phyloP scores from a whole-genome alignment of 2,797 vertebrate genomes.

The Alosa sapidissima region DNA sequence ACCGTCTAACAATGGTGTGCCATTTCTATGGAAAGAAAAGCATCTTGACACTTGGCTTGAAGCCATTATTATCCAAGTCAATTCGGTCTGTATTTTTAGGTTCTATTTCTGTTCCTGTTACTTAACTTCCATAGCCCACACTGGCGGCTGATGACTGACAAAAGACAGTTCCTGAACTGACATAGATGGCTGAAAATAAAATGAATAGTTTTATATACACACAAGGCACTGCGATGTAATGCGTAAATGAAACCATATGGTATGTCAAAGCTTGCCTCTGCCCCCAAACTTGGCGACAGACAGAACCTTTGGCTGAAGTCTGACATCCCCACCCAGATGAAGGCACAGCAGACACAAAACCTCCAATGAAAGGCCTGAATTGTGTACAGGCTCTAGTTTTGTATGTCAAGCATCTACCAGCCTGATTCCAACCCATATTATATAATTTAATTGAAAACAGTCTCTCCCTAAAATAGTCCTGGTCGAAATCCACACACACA shows the following conservation, averaged over 20 bases:
- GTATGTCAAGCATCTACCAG: slow-evolving; percentile 11
- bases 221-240: neutral
- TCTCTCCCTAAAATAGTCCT: slow-evolving; percentile 36
- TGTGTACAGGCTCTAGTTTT: slow-evolving; percentile 23
- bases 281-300: neutral
- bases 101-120: slow-evolving; percentile 18
- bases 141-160: slow-evolving; percentile 15
- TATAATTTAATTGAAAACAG: slow-evolving; percentile 49
- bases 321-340: slow-evolving; percentile 2
- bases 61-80: slow-evolving; percentile 26
- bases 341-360: slow-evolving; percentile 7
- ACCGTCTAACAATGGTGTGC: slow-evolving; percentile 29
- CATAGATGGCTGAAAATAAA: slow-evolving; percentile 11
- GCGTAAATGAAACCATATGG: slow-evolving; percentile 21
- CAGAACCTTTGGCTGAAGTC: neutral
- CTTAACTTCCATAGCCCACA: neutral
- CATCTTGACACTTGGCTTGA: slow-evolving; percentile 25
- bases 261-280: neutral
- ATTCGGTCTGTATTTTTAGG: slow-evolving; percentile 24
- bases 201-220: slow-evolving; percentile 9
- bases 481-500: slow-evolving; percentile 17
- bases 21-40: slow-evolving; percentile 35
- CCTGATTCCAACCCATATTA: slow-evolving; percentile 32
- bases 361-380: slow-evolving; percentile 3
- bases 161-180: slow-evolving; percentile 23